These are phyloP conservation scores for Neosilurus mollespiculum DNA, from an alignment of 2,797 vertebrate species.

Conservation along the genomic window DNA sequence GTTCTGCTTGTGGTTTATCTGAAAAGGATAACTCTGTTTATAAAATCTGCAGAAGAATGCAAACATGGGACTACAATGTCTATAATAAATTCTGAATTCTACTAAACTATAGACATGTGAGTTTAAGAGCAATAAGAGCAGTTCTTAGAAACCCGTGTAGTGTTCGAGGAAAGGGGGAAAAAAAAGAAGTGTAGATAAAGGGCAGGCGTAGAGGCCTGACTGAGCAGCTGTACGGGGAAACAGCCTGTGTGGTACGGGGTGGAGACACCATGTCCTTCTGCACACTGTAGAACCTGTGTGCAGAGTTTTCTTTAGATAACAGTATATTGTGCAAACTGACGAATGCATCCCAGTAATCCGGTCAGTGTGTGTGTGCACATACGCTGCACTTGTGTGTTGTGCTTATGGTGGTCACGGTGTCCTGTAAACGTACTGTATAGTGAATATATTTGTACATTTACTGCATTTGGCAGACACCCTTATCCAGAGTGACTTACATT, in stretches of 20 bases:
- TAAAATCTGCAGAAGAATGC: conserved; percentile 8
- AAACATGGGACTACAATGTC: conserved; percentile 13
- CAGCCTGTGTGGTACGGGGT: conserved; percentile 20
- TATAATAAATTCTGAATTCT: conserved; percentile 45
- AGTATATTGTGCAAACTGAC: neutral
- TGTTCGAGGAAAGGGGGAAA: conserved; percentile 15
- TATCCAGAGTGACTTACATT: too few species aligned
- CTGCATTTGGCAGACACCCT: too few species aligned
- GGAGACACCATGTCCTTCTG: neutral
- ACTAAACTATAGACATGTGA: conserved; percentile 34
- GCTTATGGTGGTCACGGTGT: neutral
- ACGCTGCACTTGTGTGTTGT: neutral
- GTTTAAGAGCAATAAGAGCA: conserved; percentile 18
- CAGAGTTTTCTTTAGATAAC: conserved; percentile 8
- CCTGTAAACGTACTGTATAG: neutral
- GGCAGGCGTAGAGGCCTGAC: conserved; percentile 8
- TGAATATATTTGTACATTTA: too few species aligned
- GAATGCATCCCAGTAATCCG: neutral
- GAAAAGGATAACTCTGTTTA: conserved; percentile 6
- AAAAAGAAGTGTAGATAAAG: conserved; percentile 10
- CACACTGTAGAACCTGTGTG: conserved; percentile 10
- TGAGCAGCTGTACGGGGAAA: conserved; percentile 43
- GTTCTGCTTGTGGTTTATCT: neutral
- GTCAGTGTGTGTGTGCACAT: neutral
- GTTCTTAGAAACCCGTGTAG: conserved; percentile 41